Evolutionary conservation across 2,113 vertebrate genomes (phyloP).

Genomic region (Monarcha castaneiventris): DNA sequence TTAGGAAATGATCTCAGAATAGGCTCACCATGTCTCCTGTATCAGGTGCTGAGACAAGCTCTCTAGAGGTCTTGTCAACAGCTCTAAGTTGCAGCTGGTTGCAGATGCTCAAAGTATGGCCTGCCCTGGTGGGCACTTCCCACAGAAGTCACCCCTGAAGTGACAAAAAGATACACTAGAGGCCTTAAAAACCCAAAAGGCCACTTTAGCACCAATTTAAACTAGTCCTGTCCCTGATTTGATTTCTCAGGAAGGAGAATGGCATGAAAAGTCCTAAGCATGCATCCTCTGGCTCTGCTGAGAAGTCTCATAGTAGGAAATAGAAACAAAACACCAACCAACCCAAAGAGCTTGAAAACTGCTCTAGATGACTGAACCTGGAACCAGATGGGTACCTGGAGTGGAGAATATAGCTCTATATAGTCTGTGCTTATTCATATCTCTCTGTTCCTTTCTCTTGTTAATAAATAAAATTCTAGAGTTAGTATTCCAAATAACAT

Average conservation of each 20-base stretch:
- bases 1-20: not conserved
- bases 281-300: not conserved
- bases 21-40: not conserved
- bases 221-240: not conserved
- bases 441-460: not conserved
- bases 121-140: not conserved
- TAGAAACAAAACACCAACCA: not conserved
- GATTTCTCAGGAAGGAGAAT: not conserved
- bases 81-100: not conserved
- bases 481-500: not conserved
- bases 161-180: not conserved
- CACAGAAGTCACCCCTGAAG: not conserved
- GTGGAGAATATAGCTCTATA: not conserved
- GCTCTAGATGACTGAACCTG: not conserved
- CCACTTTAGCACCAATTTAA: not conserved
- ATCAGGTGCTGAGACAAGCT: slow-evolving; percentile 11
- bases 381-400: not conserved
- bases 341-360: not conserved
- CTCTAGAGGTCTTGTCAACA: slow-evolving; percentile 38
- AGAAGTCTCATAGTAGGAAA: not conserved
- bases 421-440: not conserved
- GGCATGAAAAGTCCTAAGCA: not conserved
- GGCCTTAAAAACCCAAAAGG: not conserved
- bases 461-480: not conserved
- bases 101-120: not conserved